phyloP scores from a whole-genome alignment of 2,888 invertebrate genomes.

The Ryuthela nishihirai region DNA sequence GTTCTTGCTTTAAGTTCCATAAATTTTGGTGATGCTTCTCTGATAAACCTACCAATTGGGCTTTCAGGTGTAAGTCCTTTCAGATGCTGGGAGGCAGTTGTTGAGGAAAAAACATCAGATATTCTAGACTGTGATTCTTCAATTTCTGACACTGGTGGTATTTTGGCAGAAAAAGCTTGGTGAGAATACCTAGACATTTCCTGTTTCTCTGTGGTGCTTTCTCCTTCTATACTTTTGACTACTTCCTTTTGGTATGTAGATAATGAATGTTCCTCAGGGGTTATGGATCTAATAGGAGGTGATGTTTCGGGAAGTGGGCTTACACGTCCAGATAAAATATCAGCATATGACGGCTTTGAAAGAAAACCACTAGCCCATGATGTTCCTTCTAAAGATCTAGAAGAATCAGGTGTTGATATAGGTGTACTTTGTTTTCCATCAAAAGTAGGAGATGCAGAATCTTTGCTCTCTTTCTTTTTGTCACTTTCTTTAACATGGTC shows the following conservation, averaged over 20 bases:
- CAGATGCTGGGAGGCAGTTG: too few relatives aligned
- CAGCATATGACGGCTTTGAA: conserved; percentile 58
- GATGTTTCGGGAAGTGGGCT: conserved; percentile 46
- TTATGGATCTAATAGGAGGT: background rate
- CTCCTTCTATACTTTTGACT: conserved; percentile 13
- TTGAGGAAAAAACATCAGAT: too few relatives aligned
- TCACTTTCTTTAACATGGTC: background rate
- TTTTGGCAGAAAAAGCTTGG: conserved; percentile 1
- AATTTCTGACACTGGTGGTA: conserved; percentile 20
- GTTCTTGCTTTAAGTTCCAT: conserved; percentile 25
- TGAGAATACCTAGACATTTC: conserved; percentile 23
- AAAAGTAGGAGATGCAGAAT: background rate
- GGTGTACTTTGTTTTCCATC: background rate
- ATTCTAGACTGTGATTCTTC: conserved; percentile 13
- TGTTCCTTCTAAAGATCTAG: too few relatives aligned
- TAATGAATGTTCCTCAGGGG: conserved; percentile 1
- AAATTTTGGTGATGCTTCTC: conserved; percentile 28
- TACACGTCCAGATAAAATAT: conserved; percentile 64
- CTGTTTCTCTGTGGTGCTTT: conserved; percentile 22
- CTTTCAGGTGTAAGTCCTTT: conserved; percentile 5
- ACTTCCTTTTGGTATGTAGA: conserved; percentile 35
- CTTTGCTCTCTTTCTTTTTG: too few relatives aligned
- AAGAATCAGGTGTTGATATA: background rate
- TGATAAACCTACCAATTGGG: conserved; percentile 16
- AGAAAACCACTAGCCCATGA: conserved; percentile 37